Base-by-base conservation (phyloP, 2,113 vertebrate species). In the Deroptyus accipitrinus region DNA sequence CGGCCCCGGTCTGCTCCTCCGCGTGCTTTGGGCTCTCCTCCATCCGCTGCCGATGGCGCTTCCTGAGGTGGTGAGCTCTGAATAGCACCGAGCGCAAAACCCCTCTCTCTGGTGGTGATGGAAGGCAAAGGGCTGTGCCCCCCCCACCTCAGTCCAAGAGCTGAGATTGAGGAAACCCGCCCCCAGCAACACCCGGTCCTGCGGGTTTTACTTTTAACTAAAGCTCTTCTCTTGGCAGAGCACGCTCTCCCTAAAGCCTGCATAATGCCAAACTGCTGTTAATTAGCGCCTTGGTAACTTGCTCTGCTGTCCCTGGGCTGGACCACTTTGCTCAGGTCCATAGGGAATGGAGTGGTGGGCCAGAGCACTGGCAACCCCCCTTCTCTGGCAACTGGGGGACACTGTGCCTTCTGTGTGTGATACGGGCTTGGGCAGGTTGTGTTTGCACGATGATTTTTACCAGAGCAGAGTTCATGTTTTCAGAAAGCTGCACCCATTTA, bases 371-470 rank as follows among this genome's bases (percentile, higher is more conserved):
- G 0, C 28, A 64, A 5, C 17, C 48, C 31, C 30, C 4, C 3
- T n/a, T 22, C 31, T 22, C 33, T 35, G 57, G 3, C 67, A 23
- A 20, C 13, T 1, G 9, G 11, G 59, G 27, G 12, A 5, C 2
- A 3, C 15, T 10, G 31, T 61, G 25, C 37, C 49, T 2, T 0
- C 44, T 1, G 2, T 0, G 0, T 2, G 1, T 6, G 5, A 33
- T 6, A 25, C 2, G 3, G 64, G 24, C 33, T 39, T 14, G 35
- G 30, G 30, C 66, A 61, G 66, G 24, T 7, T 9, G 0, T 37
- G 24, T 11, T 44, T 19, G 44, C 57, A 25, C 74, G 51, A 16
- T 3, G 5, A 46, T 83, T 37, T 59, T 79, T 46, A 49, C 59
- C 84, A 78, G 17, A 48, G 63, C 33, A 33, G 59, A 17, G 41